Base-by-base conservation (phyloP, 2,888 invertebrate species). In the Calliopum simillimum region DNA sequence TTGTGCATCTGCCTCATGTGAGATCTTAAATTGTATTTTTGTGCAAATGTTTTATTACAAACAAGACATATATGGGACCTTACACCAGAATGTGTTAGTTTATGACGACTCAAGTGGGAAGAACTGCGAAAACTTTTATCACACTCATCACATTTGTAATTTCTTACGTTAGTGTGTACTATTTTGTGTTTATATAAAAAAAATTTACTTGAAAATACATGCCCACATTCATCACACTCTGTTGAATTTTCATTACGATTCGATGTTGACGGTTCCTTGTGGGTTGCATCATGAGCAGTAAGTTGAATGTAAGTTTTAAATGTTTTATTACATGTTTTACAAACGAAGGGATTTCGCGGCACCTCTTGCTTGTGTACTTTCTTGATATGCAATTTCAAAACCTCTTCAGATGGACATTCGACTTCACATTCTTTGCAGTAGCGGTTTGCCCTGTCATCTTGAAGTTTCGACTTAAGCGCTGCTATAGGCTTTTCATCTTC, bases 401-500 rank as follows among this genome's bases (percentile, higher is more conserved):
- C 69, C 43, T 66, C 69, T 14, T 71, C 66, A 8, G 71, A 69
- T 19, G 71, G 62, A 44, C 65, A 71, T 21, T 65, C 69, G n/a
- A 69, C 61, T 44, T 71, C 62, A 62, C 71, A 71, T 16, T 69
- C 65, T 21, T 59, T 61, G 23, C 71, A 71, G 43, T 56, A 71
- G 44, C 64, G 43, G 14, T 47, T 23, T 11, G 47, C 23, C 3
- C 47, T 56, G 13, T 19, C 23, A 5, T 11, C 13, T 16, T 67
- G 67, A 6, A 56, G n/a, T 46, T 46, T 56, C 8, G 46, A 16
- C 25, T 47, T 23, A 4, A 25, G 33, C 1, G 19, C 4, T 12
- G 56, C n/a, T 13, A 67, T 47, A 2, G 65, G 14, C 5, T 55
- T 23, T 16, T 66, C 5, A 12, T 66, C 55, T 4, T 55, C 65